Conservation (phyloP, 2,113 vertebrate genomes). For the Bubalus kerabau region DNA sequence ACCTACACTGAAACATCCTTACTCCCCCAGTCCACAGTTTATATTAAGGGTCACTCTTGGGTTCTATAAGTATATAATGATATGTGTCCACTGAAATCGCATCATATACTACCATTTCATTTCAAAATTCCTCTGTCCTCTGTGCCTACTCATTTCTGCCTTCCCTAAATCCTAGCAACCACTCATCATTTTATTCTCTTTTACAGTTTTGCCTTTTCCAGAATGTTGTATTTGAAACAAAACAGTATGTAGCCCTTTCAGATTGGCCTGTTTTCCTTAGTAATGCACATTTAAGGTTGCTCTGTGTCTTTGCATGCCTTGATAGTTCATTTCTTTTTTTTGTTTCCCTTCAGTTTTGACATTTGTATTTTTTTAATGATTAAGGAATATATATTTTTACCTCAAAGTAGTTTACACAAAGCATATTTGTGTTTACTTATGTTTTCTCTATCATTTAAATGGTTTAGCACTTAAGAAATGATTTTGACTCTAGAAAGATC, state of each 20-base stretch:
- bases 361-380: neutral
- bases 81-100: accelerated
- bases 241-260: neutral
- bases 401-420: neutral
- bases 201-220: neutral
- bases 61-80: neutral
- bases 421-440: neutral
- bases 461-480: neutral
- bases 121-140: neutral
- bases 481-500: neutral
- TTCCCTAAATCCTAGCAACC: neutral
- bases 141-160: neutral
- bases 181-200: neutral
- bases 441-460: neutral
- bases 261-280: neutral
- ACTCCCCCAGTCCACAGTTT: neutral
- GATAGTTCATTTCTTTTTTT: neutral
- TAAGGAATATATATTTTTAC: neutral
- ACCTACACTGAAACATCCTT: neutral
- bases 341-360: neutral
- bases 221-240: neutral
- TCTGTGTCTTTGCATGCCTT: neutral
- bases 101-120: neutral
- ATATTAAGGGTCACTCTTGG: neutral
- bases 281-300: neutral